Evolutionary conservation across 1,140 invertebrate genomes (phyloP).

Genomic region (Ips typographus): DNA sequence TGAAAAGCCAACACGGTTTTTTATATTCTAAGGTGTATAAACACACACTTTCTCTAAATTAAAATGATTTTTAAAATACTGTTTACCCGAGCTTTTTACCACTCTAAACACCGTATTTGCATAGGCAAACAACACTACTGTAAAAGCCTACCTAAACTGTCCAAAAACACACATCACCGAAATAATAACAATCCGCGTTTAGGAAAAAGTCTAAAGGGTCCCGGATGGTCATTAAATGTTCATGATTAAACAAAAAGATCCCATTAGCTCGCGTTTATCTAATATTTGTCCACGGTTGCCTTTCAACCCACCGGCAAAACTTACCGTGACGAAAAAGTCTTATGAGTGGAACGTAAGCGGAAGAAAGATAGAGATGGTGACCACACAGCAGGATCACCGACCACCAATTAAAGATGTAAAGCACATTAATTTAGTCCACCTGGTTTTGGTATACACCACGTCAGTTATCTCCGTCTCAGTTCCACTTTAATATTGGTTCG

Average conservation of each 20-base stretch:
- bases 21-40: no score
- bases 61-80: no score
- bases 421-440: constrained; percentile 53
- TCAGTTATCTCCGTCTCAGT: background rate
- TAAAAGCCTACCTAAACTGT: constrained; percentile 15
- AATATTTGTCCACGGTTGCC: constrained; percentile 52
- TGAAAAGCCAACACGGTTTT: no score
- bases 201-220: constrained; percentile 29
- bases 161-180: constrained; percentile 21
- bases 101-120: background rate
- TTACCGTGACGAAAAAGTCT: constrained; percentile 28
- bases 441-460: constrained; percentile 22
- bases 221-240: constrained; percentile 49
- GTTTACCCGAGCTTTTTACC: background rate
- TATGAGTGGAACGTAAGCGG: constrained; percentile 24
- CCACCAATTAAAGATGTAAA: constrained; percentile 55
- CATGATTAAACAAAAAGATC: constrained; percentile 52
- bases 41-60: no score
- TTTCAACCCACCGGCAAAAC: constrained; percentile 36
- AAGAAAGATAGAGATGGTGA: constrained; percentile 38
- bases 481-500: background rate
- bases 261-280: constrained; percentile 52
- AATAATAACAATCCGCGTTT: constrained; percentile 19
- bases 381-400: constrained; percentile 51
- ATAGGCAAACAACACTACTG: constrained; percentile 14